phyloP scores from a whole-genome alignment of 2,797 vertebrate species.

The Eulemur mongoz region DNA sequence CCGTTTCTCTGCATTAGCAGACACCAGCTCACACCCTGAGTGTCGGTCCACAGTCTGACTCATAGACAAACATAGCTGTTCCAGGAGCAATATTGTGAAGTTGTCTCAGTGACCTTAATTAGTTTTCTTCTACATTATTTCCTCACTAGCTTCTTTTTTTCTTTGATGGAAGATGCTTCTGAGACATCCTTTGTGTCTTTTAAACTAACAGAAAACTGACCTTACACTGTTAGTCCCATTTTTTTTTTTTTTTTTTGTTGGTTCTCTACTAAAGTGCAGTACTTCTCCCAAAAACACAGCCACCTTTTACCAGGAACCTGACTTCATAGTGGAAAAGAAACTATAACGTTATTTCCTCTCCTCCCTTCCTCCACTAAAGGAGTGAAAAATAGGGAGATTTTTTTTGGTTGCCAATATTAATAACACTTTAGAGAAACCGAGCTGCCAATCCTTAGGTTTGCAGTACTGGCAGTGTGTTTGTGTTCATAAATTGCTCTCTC shows the following conservation, averaged over 20 bases:
- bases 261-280: background rate
- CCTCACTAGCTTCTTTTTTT: constrained; percentile 62
- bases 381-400: background rate
- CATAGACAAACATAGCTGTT: constrained; percentile 66
- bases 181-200: constrained; percentile 46
- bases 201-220: constrained; percentile 42
- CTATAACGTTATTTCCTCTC: background rate
- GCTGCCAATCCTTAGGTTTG: background rate
- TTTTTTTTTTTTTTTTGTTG: background rate
- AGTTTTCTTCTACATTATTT: constrained; percentile 51
- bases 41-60: constrained; percentile 54
- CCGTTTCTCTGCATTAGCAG: background rate
- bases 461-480: background rate
- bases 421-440: background rate
- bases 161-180: constrained; percentile 23
- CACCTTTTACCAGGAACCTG: constrained; percentile 26
- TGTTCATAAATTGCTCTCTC: background rate
- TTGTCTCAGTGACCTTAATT: constrained; percentile 60
- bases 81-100: constrained; percentile 74
- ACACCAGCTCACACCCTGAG: background rate
- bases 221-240: background rate
- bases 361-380: background rate
- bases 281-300: constrained; percentile 16
- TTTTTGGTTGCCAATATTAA: background rate
- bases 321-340: constrained; percentile 46